A percentile compares a stretch with the other conserved stretches of the same genome.
Evolutionary conservation across 2,888 invertebrate genomes (phyloP).

Genomic region (Pasiphila rectangulata): DNA sequence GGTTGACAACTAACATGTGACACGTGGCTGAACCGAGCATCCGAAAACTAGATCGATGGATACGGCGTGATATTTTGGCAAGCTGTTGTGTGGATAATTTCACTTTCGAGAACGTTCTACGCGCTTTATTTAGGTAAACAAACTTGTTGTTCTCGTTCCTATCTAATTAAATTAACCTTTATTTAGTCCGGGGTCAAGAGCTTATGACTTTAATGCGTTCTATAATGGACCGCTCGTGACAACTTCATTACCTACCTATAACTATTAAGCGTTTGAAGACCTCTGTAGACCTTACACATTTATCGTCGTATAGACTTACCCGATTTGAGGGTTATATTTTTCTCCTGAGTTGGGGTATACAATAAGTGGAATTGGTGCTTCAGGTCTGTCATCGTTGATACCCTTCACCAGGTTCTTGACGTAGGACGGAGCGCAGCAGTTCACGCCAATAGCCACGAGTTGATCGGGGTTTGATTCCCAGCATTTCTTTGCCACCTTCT

Average conservation of each 20-base stretch:
- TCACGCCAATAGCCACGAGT: constrained; percentile 92
- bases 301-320: constrained; percentile 82
- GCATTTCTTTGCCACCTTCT: constrained; percentile 85
- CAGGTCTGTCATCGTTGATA: constrained; percentile 73
- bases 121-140: constrained; percentile 10
- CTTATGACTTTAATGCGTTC: not conserved
- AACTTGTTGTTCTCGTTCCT: constrained; percentile 2
- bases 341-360: constrained; percentile 97
- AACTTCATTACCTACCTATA: too few species aligned
- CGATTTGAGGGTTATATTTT: constrained; percentile 85
- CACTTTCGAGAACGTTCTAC: constrained; percentile 27
- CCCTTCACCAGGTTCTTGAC: constrained; percentile 67
- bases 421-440: constrained; percentile 85
- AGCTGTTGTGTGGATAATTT: constrained; percentile 29
- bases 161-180: constrained; percentile 4
- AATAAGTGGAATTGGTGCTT: constrained; percentile 85
- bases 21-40: constrained; percentile 24
- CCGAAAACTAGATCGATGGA: constrained; percentile 27
- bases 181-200: not conserved
- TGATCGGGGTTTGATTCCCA: constrained; percentile 85
- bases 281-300: too few species aligned
- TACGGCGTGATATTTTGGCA: constrained; percentile 33
- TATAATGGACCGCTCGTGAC: not conserved
- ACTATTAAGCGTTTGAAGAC: too few species aligned
- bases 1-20: constrained; percentile 20